Base-by-base conservation (phyloP, 2,113 vertebrate species). In the Archocentrus centrarchus region DNA sequence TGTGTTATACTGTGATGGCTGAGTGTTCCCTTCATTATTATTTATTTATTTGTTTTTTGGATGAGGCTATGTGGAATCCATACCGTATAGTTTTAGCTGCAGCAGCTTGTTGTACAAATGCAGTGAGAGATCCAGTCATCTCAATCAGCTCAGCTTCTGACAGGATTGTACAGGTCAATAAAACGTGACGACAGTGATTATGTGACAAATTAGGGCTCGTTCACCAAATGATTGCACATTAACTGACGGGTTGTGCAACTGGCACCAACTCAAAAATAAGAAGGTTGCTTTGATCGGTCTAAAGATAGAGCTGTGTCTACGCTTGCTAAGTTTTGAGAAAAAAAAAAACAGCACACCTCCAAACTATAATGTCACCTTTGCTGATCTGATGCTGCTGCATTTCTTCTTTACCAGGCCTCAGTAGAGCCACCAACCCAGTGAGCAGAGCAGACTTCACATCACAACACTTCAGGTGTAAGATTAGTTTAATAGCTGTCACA, bases 51-150 rank as follows among this genome's bases (percentile, higher is more conserved):
- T 32, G 5, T 35, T 35, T 35, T 35, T 7, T 30, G 30, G 0
- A 68, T 37, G 20, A 0, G 7, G 64, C 17, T 47, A 47, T 68
- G 55, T 73, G 0, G 68, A 73, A 6, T 55, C 8, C 93, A 83
- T 92, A 97, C 96, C 94, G 81, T 41, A 95, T 91, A 30, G 93
- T 81, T 95, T 96, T 97, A 80, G 97, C 97, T 2, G 96, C 95
- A 59, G 97, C 96, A n/a, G 97, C 97, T 92, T 97, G 96, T 89
- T 97, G 96, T 62, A 96, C 30, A 59, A 95, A 96, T 22, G 75
- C 60, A 5, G 94, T 92, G 35, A 95, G 17, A 1, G 94, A 93
- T 8, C 91, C 83, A 3, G 70, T 92, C 62, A 85, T 83, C 24
- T 83, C 83, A 4, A 82, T 81, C 75, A 70, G 79, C 76, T 88